Base-by-base conservation (phyloP, 2,888 invertebrate genomes). In the Agelastica alni region DNA sequence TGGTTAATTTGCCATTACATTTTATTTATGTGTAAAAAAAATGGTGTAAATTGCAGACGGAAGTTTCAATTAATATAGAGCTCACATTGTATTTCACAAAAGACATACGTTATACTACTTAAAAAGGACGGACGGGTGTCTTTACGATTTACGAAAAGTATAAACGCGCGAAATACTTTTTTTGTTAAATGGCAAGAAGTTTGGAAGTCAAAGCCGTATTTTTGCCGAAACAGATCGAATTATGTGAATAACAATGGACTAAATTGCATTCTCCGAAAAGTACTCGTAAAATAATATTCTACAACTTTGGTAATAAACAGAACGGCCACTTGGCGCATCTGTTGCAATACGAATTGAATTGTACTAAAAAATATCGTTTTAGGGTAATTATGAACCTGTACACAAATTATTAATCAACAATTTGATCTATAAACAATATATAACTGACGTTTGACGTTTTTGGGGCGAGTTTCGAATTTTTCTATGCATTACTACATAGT, bases 171-270 rank as follows among this genome's bases (percentile, higher is more conserved):
- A n/a, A n/a, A n/a, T n/a, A n/a, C n/a, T n/a, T n/a, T n/a, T n/a
- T n/a, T n/a, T n/a, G n/a, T n/a, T 47, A 26, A 28, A 32, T 41
- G 39, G 43, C 47, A 22, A 49, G 42, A 9, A 28, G 20, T 18
- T 51, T 46, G 44, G 30, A 53, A 58, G n/a, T n/a, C n/a, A 56
- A 64, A 70, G 71, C 73, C 71, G 71, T 71, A 73, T 72, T 73
- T 73, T 73, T 71, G 72, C 72, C 71, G 62, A 69, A 67, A 62
- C 59, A 51, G 57, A n/a, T n/a, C n/a, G n/a, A n/a, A n/a, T 60
- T 58, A 64, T 59, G 46, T 61, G 56, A 34, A 57, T 59, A 62
- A 63, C 61, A 61, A 56, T 57, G 56, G 60, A 60, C 56, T 58
- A 58, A 60, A 51, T 45, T 54, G n/a, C 53, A 59, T 37, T 37